A percentile compares a stretch with the other conserved stretches of the same genome.
These are phyloP conservation scores for Athene cunicularia DNA, from an alignment of 2,113 vertebrate species.

Conservation along the genomic window DNA sequence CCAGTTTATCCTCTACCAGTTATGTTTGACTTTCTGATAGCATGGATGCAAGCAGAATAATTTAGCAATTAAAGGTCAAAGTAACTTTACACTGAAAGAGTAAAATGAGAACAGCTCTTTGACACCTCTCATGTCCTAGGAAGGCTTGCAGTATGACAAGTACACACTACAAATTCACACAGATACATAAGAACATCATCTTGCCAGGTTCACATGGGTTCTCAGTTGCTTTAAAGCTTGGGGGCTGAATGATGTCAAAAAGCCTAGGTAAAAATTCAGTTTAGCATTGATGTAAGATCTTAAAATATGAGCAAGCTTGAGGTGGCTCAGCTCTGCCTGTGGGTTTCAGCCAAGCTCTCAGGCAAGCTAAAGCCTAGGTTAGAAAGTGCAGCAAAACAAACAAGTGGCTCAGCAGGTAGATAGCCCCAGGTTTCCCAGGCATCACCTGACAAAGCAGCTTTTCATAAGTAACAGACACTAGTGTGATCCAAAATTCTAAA, in stretches of 20 bases:
- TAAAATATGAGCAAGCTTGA: rapidly evolving
- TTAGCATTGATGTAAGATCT: not conserved
- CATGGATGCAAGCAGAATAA: not conserved
- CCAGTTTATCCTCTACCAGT: not conserved
- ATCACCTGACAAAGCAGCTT: not conserved
- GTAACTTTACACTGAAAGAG: not conserved
- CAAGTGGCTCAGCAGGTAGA: rapidly evolving
- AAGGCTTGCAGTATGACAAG: not conserved
- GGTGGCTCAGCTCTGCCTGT: not conserved
- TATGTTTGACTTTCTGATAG: not conserved
- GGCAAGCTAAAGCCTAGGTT: not conserved
- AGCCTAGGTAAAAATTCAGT: not conserved
- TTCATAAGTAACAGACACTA: not conserved
- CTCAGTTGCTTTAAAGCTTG: not conserved
- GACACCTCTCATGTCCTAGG: not conserved
- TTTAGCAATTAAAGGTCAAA: not conserved
- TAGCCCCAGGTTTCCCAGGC: not conserved
- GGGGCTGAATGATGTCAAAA: not conserved
- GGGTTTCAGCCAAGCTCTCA: not conserved
- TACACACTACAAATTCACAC: not conserved
- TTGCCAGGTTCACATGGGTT: not conserved
- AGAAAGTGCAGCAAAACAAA: not conserved
- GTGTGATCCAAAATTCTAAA: not conserved
- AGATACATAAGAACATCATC: not conserved
- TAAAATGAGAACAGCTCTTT: not conserved